A percentile compares a stretch with the other conserved stretches of the same genome.
phyloP scores from a whole-genome alignment of 2,888 invertebrate genomes.

The Hirtodrosophila trivittata region DNA sequence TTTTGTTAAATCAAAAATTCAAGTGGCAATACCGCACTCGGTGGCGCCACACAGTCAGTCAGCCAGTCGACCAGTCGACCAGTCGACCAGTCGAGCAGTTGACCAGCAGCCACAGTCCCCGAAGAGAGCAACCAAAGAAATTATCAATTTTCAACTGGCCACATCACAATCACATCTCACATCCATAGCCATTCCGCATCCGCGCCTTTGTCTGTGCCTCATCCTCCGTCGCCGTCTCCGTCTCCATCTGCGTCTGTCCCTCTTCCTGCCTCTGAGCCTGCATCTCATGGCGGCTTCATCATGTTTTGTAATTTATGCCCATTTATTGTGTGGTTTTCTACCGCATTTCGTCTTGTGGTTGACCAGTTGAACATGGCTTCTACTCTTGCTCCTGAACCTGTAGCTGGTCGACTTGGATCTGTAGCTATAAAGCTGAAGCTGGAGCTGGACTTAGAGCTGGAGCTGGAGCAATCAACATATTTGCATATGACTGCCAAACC shows the following conservation, averaged over 20 bases:
- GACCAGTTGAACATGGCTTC: slow-evolving; percentile 52
- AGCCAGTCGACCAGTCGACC: neutral
- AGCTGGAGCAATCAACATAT: slow-evolving; percentile 61
- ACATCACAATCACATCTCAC: slow-evolving; percentile 33
- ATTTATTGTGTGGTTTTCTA: slow-evolving; percentile 75
- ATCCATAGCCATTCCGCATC: slow-evolving; percentile 23
- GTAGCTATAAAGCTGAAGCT: slow-evolving; percentile 10
- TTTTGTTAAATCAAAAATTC: slow-evolving; percentile 78
- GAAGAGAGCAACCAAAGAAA: slow-evolving; percentile 50
- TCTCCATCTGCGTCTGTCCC: neutral
- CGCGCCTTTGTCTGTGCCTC: neutral
- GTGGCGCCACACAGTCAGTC: slow-evolving; percentile 65
- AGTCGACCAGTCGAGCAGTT: neutral
- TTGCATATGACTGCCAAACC: slow-evolving; percentile 58
- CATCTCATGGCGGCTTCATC: slow-evolving; percentile 53
- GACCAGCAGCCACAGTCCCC: slow-evolving; percentile 11
- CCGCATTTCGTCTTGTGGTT: slow-evolving; percentile 73
- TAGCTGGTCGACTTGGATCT: slow-evolving; percentile 2
- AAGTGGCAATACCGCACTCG: slow-evolving; percentile 76
- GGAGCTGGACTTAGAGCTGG: slow-evolving; percentile 4
- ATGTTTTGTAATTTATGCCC: slow-evolving; percentile 76
- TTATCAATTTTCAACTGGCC: slow-evolving; percentile 63
- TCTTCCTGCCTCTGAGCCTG: neutral
- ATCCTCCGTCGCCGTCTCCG: neutral
- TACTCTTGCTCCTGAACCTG: slow-evolving; percentile 7